These are phyloP conservation scores for Thamnophis elegans DNA, from an alignment of 2,797 vertebrate genomes.

Conservation along the genomic window DNA sequence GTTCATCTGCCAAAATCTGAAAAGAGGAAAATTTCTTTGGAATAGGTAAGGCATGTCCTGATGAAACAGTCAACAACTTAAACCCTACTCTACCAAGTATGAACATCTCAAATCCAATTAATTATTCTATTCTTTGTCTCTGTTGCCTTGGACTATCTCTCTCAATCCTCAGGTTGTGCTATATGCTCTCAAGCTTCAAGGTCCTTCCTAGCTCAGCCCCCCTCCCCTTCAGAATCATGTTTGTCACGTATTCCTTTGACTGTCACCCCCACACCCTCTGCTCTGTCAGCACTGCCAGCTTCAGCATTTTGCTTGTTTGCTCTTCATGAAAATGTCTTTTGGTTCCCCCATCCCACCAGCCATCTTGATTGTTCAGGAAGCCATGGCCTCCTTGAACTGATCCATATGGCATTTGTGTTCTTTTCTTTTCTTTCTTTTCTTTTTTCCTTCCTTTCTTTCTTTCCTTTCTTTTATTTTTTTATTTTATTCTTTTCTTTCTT, in stretches of 20 bases:
- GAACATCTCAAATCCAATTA: neutral
- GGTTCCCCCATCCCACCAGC: neutral
- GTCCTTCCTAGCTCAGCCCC: neutral
- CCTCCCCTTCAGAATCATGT: neutral
- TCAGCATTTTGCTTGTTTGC: conserved; percentile 14
- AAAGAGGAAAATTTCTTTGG: neutral
- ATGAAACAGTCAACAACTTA: neutral
- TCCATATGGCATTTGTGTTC: conserved; percentile 16
- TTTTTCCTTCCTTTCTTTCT: too few species aligned
- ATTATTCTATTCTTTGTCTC: neutral
- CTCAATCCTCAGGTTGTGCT: neutral
- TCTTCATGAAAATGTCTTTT: conserved; percentile 16
- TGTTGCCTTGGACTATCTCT: neutral
- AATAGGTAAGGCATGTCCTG: neutral
- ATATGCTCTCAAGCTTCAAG: neutral
- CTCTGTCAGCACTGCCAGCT: conserved; percentile 21
- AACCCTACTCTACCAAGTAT: neutral
- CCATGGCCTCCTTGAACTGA: conserved; percentile 31
- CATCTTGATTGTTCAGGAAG: conserved; percentile 8
- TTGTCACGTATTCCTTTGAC: conserved; percentile 24
- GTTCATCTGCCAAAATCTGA: neutral
- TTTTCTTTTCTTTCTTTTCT: neutral
- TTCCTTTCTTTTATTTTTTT: too few species aligned
- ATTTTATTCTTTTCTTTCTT: too few species aligned
- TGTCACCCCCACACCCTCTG: conserved; percentile 38